Percentiles rank a stretch among this genome's conserved stretches.
Evolutionary conservation across 2,797 vertebrate genomes (phyloP).

Genomic region (Myotis pilosus): DNA sequence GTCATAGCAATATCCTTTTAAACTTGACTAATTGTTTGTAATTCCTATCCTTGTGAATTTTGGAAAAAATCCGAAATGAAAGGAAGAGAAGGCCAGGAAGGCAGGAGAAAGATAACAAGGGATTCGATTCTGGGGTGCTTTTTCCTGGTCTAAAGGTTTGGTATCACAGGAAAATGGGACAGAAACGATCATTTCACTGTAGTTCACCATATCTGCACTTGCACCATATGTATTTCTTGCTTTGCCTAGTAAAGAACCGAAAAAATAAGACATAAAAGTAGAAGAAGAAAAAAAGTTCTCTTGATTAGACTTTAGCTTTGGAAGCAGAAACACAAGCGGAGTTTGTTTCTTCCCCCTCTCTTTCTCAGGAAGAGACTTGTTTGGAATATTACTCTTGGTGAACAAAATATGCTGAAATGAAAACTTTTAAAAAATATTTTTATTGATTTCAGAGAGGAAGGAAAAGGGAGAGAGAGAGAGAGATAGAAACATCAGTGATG

Average conservation of each 20-base stretch:
- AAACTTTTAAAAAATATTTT: background rate
- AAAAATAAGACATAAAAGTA: background rate
- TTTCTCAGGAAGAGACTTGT: background rate
- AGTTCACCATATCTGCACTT: background rate
- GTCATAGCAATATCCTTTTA: background rate
- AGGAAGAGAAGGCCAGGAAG: background rate
- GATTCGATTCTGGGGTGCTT: background rate
- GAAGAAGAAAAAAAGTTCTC: background rate
- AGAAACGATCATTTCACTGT: background rate
- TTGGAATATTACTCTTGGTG: background rate
- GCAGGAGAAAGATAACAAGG: background rate
- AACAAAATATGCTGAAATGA: background rate
- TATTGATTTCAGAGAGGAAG: too few relatives aligned
- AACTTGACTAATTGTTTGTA: background rate
- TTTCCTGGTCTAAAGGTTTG: background rate
- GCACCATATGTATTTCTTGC: background rate
- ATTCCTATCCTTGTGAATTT: background rate
- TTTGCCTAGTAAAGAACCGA: background rate
- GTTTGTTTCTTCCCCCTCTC: background rate
- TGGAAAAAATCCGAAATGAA: background rate
- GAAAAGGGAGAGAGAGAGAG: too few relatives aligned
- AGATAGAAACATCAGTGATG: too few relatives aligned
- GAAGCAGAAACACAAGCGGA: background rate
- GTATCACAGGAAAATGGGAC: background rate
- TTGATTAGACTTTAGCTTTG: background rate